Conservation (phyloP, 92 coral and sea anemone genomes). For the Siderastrea siderea region DNA sequence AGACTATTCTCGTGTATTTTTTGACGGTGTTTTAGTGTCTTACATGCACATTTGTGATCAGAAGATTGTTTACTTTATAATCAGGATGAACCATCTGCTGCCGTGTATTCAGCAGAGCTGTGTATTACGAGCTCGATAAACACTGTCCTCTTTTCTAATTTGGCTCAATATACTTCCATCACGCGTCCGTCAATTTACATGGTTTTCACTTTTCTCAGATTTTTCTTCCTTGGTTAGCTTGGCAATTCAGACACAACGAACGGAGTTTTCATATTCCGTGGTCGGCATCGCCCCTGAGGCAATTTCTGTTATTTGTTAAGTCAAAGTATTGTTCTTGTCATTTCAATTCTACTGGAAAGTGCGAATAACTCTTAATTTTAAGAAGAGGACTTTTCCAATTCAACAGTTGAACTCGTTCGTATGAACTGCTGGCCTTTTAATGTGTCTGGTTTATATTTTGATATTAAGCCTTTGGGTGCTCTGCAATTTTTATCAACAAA, state of each 20-base stretch:
- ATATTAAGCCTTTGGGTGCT: not conserved
- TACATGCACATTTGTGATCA: not conserved
- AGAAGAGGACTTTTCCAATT: not conserved
- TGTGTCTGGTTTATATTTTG: not conserved
- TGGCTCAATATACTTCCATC: too few species aligned
- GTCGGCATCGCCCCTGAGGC: not conserved
- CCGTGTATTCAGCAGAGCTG: not conserved
- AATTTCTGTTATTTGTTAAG: not conserved
- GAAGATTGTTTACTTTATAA: not conserved
- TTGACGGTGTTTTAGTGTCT: constrained; percentile 1
- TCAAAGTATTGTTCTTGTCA: not conserved
- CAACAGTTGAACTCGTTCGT: too few species aligned
- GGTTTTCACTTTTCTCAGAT: not conserved
- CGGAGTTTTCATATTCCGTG: too few species aligned
- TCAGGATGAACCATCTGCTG: constrained; percentile 1
- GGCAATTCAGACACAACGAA: too few species aligned
- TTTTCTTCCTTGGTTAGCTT: too few species aligned
- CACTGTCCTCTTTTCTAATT: not conserved
- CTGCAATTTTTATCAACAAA: not conserved
- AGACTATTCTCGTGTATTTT: not conserved
- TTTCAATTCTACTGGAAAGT: not conserved
- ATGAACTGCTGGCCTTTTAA: not conserved
- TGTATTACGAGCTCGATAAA: not conserved
- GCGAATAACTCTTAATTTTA: not conserved
- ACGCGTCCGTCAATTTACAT: not conserved